phyloP scores from a whole-genome alignment of 2,888 invertebrate genomes.

The Parascotia fuliginaria region DNA sequence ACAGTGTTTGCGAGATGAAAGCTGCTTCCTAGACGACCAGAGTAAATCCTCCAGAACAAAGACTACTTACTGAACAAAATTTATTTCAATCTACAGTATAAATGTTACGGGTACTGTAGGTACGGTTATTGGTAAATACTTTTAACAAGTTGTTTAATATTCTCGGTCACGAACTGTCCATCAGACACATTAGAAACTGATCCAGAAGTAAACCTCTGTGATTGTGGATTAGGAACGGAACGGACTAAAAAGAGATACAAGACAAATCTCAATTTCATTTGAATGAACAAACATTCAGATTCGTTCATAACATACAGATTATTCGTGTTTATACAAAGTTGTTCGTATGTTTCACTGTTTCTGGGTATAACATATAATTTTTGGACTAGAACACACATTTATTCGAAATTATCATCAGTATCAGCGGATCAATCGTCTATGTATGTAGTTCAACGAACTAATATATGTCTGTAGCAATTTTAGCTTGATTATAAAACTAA shows the following conservation, averaged over 20 bases:
- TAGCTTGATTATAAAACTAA: too few species aligned
- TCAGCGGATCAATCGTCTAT: too few species aligned
- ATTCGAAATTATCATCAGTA: too few species aligned
- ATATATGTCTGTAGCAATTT: too few species aligned
- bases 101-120: constrained; percentile 22
- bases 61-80: constrained; percentile 67
- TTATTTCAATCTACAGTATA: constrained; percentile 53
- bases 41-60: constrained; percentile 66
- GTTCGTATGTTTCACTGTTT: too few species aligned
- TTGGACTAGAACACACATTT: too few species aligned
- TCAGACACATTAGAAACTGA: constrained; percentile 69
- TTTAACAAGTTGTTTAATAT: constrained; percentile 58
- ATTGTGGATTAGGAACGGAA: constrained; percentile 65
- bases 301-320: constrained; percentile 12
- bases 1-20: constrained; percentile 76
- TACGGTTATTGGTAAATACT: constrained; percentile 16
- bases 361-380: too few species aligned
- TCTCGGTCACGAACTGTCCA: constrained; percentile 75
- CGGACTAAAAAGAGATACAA: constrained; percentile 56
- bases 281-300: constrained; percentile 39
- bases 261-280: constrained; percentile 43
- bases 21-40: constrained; percentile 74
- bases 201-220: constrained; percentile 66
- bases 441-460: too few species aligned
- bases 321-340: constrained; percentile 8